Evolutionary conservation across 2,888 invertebrate species (phyloP), one percentile per base, ranked within the genome.

Genomic region (Lasioglossum pauxillum): DNA sequence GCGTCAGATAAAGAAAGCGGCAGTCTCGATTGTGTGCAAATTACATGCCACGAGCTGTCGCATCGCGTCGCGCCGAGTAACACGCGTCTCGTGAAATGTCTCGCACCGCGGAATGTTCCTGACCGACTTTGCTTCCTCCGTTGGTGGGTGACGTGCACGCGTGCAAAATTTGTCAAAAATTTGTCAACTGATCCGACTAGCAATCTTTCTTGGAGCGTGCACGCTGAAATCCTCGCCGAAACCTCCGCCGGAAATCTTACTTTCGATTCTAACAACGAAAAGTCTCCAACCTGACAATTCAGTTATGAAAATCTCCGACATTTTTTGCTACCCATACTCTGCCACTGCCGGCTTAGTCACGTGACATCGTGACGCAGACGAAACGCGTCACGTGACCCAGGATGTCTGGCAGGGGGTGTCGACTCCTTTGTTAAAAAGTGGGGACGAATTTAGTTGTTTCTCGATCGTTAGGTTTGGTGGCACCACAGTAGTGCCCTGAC

Each of bases 21-120:
- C 76, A 80, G 83, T 53, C 82, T 67, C 71, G 81, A 89, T 89
- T 89, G 88, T 89, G 85, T 89, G 89, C 76, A 89, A 89, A 89
- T 89, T 77, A 46, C 71, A 23, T 69, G 76, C 46, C 73, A 53
- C 46, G 27, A 5, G 27, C 53, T 19, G 80, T 78, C 77, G 44
- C 23, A 71, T 72, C 77, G 44, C 23, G 75, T 72, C 77, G 44
- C 16, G 77, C 4, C 60, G 71, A n/a, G 69, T 38, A 38, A 41
- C 60, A 14, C 35, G 19, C 31, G 27, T 69, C 75, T 53, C 46
- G 38, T 5, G 57, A 46, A 75, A 64, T 49, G 31, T 19, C 31
- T 72, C 10, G 49, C 38, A 19, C 19, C 46, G 60, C 38, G 44
- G 44, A 57, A 71, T 16, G 57, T 41, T 71, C 46, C 10, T 60